A percentile compares a stretch with the other conserved stretches of the same genome.
Evolutionary conservation across 2,888 invertebrate species (phyloP).

Genomic region (Dryobotodes eremita): DNA sequence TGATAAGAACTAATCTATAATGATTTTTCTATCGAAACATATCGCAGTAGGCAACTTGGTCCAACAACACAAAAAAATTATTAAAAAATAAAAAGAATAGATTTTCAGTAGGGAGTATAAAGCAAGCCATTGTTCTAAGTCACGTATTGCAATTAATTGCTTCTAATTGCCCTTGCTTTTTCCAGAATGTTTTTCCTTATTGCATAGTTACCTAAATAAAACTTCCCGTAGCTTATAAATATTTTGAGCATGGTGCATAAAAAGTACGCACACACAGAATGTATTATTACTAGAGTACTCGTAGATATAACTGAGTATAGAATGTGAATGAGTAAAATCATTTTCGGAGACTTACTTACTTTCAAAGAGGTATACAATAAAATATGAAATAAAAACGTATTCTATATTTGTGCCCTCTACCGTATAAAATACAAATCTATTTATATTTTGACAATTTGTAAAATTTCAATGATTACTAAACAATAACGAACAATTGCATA

Average conservation of each 20-base stretch:
- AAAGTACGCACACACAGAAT: not conserved
- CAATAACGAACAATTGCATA: not conserved
- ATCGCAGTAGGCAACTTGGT: not conserved
- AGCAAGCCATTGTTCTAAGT: slow-evolving; percentile 15
- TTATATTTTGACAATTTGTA: not conserved
- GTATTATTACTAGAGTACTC: not conserved
- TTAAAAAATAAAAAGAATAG: not conserved
- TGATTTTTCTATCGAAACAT: slow-evolving; percentile 16
- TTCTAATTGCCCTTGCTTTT: slow-evolving; percentile 13
- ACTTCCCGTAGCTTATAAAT: not conserved
- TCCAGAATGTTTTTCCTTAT: not conserved
- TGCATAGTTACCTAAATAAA: not conserved
- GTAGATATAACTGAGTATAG: not conserved
- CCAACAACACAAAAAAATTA: not conserved
- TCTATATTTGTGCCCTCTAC: not conserved
- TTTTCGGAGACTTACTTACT: not conserved
- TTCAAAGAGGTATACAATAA: not conserved
- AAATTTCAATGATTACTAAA: not conserved
- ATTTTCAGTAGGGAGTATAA: slow-evolving; percentile 4
- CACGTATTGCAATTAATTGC: slow-evolving; percentile 38
- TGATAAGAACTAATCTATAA: not conserved
- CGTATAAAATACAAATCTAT: not conserved
- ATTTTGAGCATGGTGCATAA: not conserved
- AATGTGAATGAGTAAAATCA: not conserved
- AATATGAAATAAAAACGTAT: not conserved